Base-by-base conservation (phyloP, 2,888 invertebrate genomes). In the Dryomyza anilis region DNA sequence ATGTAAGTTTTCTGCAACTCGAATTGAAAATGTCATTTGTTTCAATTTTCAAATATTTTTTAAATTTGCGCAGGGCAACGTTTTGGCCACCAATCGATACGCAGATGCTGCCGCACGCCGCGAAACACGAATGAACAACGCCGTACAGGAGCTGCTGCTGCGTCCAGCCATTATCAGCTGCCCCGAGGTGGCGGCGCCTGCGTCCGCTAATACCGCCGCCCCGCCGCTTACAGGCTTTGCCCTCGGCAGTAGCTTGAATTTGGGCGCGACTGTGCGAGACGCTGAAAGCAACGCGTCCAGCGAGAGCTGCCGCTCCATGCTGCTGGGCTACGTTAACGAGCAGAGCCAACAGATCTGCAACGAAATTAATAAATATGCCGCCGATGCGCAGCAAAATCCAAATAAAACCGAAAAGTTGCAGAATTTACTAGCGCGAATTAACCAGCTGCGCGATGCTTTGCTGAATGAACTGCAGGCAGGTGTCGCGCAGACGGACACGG, bases 91-190 rank as follows among this genome's bases (percentile, higher is more conserved):
- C 21, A 80, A 82, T 50, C 81, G 86, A 14, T 79, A 83, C 65
- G 81, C 81, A 19, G 84, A 86, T 68, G 71, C 77, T 27, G 82
- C 85, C 43, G 72, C 74, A 10, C 80, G 82, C 19, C 84, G 83
- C 48, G 87, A 88, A 70, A 79, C 81, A 57, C 83, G 84, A 66
- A 83, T 88, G 75, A 86, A 88, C 69, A 82, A 84, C 45, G 85
- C 83, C 1, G 82, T 86, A 67, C 85, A 86, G 68, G 83, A 84
- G 68, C 72, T 83, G 63, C 67, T 83, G 2, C 68, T 75, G 63
- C 74, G 78, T n/a, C 81, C 82, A 3, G 75, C 77, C 1, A 74
- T 83, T 12, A 79, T 83, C 16, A 83, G 82, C 1, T 81, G 81
- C 19, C 78, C 81, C 0, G 77, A 80, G 63, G 69, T 79, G 3